Percentiles rank a stretch among this genome's conserved stretches.
These are phyloP conservation scores for Oedothorax gibbosus DNA, from an alignment of 1,140 invertebrate species.

Conservation along the genomic window DNA sequence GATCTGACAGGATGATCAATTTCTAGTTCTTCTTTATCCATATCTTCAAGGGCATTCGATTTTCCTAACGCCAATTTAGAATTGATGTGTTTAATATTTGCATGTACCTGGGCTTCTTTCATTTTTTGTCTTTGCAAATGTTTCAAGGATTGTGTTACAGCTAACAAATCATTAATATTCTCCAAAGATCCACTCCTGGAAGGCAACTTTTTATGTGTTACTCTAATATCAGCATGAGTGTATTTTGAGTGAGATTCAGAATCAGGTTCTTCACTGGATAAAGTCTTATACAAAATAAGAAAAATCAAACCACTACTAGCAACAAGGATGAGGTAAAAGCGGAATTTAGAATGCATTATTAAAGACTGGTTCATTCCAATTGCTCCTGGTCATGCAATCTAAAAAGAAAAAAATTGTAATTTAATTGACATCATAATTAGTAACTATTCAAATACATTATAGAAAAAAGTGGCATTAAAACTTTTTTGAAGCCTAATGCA, in stretches of 20 bases:
- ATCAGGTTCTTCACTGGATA: constrained; percentile 55
- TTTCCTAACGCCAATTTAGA: constrained; percentile 12
- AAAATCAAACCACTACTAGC: constrained; percentile 52
- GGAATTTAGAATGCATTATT: constrained; percentile 55
- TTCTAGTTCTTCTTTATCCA: constrained; percentile 33
- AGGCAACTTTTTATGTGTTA: constrained; percentile 13
- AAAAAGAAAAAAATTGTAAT: not conserved
- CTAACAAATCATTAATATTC: constrained; percentile 58
- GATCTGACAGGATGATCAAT: constrained; percentile 43
- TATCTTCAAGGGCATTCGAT: constrained; percentile 15
- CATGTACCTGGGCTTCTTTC: constrained; percentile 57
- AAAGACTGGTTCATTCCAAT: constrained; percentile 16
- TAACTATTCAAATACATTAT: too few relatives aligned
- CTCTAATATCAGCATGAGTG: constrained; percentile 2
- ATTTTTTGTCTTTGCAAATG: constrained; percentile 54
- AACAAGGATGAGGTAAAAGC: constrained; percentile 56
- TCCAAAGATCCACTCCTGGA: constrained; percentile 39
- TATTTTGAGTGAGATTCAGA: constrained; percentile 55
- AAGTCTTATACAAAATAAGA: constrained; percentile 54
- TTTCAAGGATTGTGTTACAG: constrained; percentile 54
- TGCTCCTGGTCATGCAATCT: not conserved
- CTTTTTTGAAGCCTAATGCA: too few relatives aligned
- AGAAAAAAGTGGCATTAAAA: too few relatives aligned
- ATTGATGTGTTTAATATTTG: constrained; percentile 26
- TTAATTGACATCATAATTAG: too few relatives aligned